Base-by-base conservation (phyloP, 2,113 vertebrate species). In the Halichoerus grypus region DNA sequence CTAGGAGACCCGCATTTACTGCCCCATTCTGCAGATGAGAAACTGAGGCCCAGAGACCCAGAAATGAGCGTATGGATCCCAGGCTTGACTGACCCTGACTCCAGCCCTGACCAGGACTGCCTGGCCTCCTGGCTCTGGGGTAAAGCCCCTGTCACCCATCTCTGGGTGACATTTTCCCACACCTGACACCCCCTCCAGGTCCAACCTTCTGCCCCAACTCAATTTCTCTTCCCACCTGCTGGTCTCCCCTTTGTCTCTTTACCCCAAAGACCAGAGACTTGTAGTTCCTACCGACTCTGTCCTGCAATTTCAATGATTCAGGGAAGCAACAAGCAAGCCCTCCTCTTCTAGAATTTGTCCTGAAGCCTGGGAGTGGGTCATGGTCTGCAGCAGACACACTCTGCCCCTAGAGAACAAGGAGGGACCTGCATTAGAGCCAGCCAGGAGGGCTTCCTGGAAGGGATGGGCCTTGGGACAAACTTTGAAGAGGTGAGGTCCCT, bases 401-500 rank as follows among this genome's bases (percentile, higher is more conserved):
- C 33, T 69, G 39, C 10, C 4, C 9, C 12, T 4, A 0, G 7
- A 46, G 33, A 26, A 5, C 6, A 5, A 8, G 4, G 24, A 46
- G 69, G 12, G 4, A 5, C 19, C 7, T 9, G 53, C 22, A 6
- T 49, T 72, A 53, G 36, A 93, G 67, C 24, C 36, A 61, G 28
- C 76, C 80, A 22, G 49, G 92, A 74, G 42, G 96, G 31, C 94
- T 96, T 91, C 88, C 85, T 74, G 61, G 81, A 80, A 42, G 79
- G 2, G 51, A 63, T 28, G 57, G 59, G 19, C 33, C 33, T 82
- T 69, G 71, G 91, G 28, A 26, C 3, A 1, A 67, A 14, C 33
- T 42, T 21, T 19, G 22, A 46, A 93, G 24, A 82, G 36, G 39
- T 15, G 65, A 24, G 65, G 10, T 2, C 49, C 22, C 18, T 24